A percentile compares a stretch with the other conserved stretches of the same genome.
Conservation (phyloP, 2,888 invertebrate genomes). For the Rhagophthalmus giganteus region DNA sequence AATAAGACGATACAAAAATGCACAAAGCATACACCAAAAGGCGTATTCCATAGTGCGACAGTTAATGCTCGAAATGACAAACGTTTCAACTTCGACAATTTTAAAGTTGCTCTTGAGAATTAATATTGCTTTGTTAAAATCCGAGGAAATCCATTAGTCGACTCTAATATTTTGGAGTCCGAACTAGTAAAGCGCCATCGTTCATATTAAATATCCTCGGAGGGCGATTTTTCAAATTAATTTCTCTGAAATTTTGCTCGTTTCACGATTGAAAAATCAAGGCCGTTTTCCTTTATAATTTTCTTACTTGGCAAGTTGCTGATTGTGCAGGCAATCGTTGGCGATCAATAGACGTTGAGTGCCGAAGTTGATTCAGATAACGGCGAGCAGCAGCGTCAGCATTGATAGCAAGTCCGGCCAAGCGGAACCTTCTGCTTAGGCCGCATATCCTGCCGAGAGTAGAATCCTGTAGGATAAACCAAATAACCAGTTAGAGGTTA, state of each 20-base stretch:
- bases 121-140: conserved; percentile 33
- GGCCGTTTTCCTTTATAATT: conserved; percentile 18
- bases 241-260: conserved; percentile 4
- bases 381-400: conserved; percentile 28
- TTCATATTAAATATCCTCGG: conserved; percentile 6
- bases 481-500: conserved; percentile 30
- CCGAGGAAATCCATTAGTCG: conserved; percentile 8
- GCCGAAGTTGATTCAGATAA: conserved; percentile 30
- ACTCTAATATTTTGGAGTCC: conserved; percentile 9
- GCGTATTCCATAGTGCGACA: conserved; percentile 20
- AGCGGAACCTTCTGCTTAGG: conserved; percentile 24
- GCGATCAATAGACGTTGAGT: conserved; percentile 32
- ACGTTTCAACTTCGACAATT: conserved; percentile 31
- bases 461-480: conserved; percentile 29
- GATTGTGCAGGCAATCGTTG: conserved; percentile 26
- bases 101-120: conserved; percentile 25
- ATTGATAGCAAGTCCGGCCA: conserved; percentile 27
- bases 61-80: conserved; percentile 30
- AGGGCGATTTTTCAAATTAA: conserved; percentile 18
- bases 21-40: conserved; percentile 26
- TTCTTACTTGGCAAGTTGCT: conserved; percentile 21
- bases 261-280: conserved; percentile 10
- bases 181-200: conserved; percentile 5
- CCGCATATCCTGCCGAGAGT: conserved; percentile 26
- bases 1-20: conserved; percentile 30